Percentiles rank a stretch among this genome's conserved stretches.
These are phyloP conservation scores for Upupa epops DNA, from an alignment of 2,113 vertebrate genomes.

Conservation along the genomic window DNA sequence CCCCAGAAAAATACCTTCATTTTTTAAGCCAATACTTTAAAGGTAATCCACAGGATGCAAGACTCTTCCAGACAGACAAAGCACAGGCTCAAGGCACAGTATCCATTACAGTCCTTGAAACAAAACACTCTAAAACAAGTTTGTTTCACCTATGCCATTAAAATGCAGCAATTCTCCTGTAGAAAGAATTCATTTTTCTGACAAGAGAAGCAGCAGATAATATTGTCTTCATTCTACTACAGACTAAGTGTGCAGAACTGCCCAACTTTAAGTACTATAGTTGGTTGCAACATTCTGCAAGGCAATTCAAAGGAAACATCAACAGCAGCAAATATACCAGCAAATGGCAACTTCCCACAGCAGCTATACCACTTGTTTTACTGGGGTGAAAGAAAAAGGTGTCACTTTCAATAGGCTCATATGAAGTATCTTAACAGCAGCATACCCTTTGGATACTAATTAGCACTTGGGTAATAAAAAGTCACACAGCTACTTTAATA, in stretches of 20 bases:
- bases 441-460: background rate
- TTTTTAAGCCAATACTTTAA: background rate
- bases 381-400: background rate
- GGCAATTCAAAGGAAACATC: background rate
- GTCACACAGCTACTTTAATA: background rate
- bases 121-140: background rate
- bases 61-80: background rate
- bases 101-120: background rate
- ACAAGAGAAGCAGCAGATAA: background rate
- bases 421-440: background rate
- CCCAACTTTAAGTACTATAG: background rate
- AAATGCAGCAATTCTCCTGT: background rate
- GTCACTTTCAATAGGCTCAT: background rate
- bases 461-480: background rate
- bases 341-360: background rate
- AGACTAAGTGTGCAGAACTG: background rate
- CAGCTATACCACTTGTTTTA: background rate
- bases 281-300: background rate
- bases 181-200: background rate
- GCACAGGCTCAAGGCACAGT: background rate
- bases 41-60: background rate
- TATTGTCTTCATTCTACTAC: background rate
- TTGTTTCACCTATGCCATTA: too few relatives aligned
- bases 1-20: accelerated
- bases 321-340: background rate